Evolutionary conservation across 2,888 invertebrate genomes (phyloP), one percentile per base, ranked within the genome.

Genomic region (Gonocerus acuteangulatus): DNA sequence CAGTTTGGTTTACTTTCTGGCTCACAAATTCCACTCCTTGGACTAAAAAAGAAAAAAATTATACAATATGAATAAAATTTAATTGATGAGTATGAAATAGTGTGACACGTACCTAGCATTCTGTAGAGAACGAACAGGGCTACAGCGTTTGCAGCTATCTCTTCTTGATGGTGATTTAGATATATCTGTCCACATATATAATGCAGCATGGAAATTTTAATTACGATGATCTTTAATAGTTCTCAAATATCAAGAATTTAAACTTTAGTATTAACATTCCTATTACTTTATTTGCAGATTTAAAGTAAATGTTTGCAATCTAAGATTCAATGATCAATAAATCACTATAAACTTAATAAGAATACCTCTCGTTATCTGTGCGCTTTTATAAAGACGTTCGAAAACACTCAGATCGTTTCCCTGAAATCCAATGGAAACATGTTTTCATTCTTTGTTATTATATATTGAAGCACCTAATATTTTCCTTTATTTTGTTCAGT

Each of bases 301-400:
- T n/a, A n/a, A n/a, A n/a, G n/a, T n/a, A n/a, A n/a, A n/a, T n/a
- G n/a, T n/a, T n/a, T n/a, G n/a, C n/a, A n/a, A n/a, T n/a, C n/a
- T n/a, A n/a, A n/a, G n/a, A n/a, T n/a, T n/a, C n/a, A n/a, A n/a
- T n/a, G n/a, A n/a, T n/a, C n/a, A n/a, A n/a, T n/a, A n/a, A n/a
- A n/a, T n/a, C n/a, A n/a, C n/a, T n/a, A n/a, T n/a, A n/a, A n/a
- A n/a, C n/a, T n/a, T n/a, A n/a, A n/a, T n/a, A n/a, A n/a, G n/a
- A 44, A 15, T 57, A 60, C 64, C 62, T 62, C 59, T 64, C 3
- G 64, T 32, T 15, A 18, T 32, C 32, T 64, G 62, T 13, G 60
- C 49, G 13, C 56, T 32, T 49, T 60, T 64, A 49, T 64, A 64
- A 4, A 64, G 60, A 2, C 64, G 62, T 13, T 64, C 64, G 34